phyloP scores from a whole-genome alignment of 1,140 invertebrate species.

The Pseudomyrmex concolor region DNA sequence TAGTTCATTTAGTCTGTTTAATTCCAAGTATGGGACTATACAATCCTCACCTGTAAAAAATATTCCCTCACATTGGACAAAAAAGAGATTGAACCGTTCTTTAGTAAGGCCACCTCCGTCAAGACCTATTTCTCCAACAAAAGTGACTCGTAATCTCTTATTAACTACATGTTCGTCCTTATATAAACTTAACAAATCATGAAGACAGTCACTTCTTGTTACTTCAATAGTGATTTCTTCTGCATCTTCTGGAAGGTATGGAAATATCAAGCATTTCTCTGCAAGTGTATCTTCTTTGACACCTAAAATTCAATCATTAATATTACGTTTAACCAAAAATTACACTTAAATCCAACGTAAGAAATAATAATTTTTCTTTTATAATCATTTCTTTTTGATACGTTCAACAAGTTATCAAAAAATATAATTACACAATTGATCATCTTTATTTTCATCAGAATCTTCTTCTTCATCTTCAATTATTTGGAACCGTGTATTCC shows the following conservation, averaged over 20 bases:
- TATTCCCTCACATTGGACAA: not conserved
- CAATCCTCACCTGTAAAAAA: slow-evolving; percentile 18
- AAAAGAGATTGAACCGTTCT: slow-evolving; percentile 8
- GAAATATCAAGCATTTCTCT: slow-evolving; percentile 6
- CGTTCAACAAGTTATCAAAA: not conserved
- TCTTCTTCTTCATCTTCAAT: not conserved
- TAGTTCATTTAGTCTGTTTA: slow-evolving; percentile 2
- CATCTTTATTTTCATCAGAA: not conserved
- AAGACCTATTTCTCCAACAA: slow-evolving; percentile 4
- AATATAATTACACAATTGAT: not conserved
- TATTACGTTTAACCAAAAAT: not conserved
- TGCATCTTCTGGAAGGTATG: not conserved
- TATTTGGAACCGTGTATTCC: not conserved
- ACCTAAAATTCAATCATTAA: not conserved
- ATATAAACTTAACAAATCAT: slow-evolving; percentile 1
- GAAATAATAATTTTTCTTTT: not conserved
- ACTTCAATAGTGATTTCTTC: not conserved
- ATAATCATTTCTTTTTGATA: not conserved
- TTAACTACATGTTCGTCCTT: not conserved
- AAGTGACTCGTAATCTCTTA: not conserved
- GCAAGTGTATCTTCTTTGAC: not conserved
- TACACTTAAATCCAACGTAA: not conserved
- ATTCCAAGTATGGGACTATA: slow-evolving; percentile 8
- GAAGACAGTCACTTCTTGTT: not conserved
- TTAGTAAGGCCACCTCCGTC: not conserved